Evolutionary conservation across 2,888 invertebrate genomes (phyloP), one percentile per base, ranked within the genome.

Genomic region (Biston stratarius): DNA sequence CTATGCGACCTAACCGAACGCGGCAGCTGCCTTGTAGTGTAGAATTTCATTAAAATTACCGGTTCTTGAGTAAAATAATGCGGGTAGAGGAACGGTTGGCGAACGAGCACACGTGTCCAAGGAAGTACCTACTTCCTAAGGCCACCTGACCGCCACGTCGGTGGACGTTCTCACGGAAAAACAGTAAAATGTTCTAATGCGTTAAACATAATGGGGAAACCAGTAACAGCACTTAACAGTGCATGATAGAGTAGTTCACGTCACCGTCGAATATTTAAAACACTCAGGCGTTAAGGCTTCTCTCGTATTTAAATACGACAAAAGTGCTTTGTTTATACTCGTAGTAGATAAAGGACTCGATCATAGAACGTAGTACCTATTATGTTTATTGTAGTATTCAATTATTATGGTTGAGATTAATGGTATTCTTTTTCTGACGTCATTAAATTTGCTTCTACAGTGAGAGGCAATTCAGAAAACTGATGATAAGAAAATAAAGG

Each of bases 31-130:
- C 84, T 73, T 83, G 82, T 82, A 85, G 84, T 89, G 82, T 90
- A 87, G 90, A 90, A 92, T 91, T 89, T 86, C 90, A 91, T 91
- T 91, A 91, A 88, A 86, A 84, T 85, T 87, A 90, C 91, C 90
- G 91, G 91, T 91, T 89, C 85, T 84, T 85, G 84, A 56, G 63
- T 68, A 64, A 88, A 90, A 85, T 88, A 87, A 91, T 92, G 91
- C 91, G 91, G 91, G 91, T 85, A 83, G 81, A 79, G 75, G 82
- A 82, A 84, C 88, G 86, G 88, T 86, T 88, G 76, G 87, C 83
- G 77, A 83, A 82, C 78, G 74, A 78, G 73, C 85, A 87, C 90
- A 90, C 89, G 90, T 91, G 91, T 86, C 87, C 83, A 77, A 86
- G 86, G 86, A 85, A 85, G 80, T 84, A 79, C 78, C 83, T 83